Percentiles rank a stretch among this genome's conserved stretches.
phyloP scores from a whole-genome alignment of 2,888 invertebrate genomes.

The Melikaiella ostensackeni region DNA sequence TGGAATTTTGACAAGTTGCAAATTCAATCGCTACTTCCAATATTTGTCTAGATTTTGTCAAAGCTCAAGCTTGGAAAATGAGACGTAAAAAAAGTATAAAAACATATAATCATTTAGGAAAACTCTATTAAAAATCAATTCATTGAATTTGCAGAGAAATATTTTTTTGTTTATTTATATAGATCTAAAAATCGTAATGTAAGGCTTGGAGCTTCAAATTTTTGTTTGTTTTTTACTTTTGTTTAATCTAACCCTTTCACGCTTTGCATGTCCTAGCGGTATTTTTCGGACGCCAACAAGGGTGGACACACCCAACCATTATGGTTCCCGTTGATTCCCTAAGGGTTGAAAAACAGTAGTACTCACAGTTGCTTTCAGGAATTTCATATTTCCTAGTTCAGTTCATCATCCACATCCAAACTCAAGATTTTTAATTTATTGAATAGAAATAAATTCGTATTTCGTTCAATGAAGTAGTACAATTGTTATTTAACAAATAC shows the following conservation, averaged over 20 bases:
- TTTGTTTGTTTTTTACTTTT: conserved; percentile 3
- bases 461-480: not conserved
- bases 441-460: not conserved
- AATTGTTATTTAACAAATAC: too few relatives aligned
- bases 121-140: too few relatives aligned
- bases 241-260: conserved; percentile 41
- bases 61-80: too few relatives aligned
- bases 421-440: not conserved
- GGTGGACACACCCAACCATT: conserved; percentile 43
- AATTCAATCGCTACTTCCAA: too few relatives aligned
- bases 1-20: too few relatives aligned
- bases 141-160: too few relatives aligned
- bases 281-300: conserved; percentile 47
- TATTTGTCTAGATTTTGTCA: too few relatives aligned
- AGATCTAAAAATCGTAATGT: too few relatives aligned
- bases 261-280: conserved; percentile 47
- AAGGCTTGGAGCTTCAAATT: not conserved
- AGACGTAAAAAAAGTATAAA: too few relatives aligned
- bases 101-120: too few relatives aligned
- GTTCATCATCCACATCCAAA: not conserved
- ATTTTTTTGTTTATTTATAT: too few relatives aligned
- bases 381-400: not conserved
- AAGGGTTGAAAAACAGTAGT: not conserved
- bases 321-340: conserved; percentile 11
- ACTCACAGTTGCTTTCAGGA: conserved; percentile 8